Base-by-base conservation (phyloP, 2,113 vertebrate genomes). In the Lethenteron camtschaticum region DNA sequence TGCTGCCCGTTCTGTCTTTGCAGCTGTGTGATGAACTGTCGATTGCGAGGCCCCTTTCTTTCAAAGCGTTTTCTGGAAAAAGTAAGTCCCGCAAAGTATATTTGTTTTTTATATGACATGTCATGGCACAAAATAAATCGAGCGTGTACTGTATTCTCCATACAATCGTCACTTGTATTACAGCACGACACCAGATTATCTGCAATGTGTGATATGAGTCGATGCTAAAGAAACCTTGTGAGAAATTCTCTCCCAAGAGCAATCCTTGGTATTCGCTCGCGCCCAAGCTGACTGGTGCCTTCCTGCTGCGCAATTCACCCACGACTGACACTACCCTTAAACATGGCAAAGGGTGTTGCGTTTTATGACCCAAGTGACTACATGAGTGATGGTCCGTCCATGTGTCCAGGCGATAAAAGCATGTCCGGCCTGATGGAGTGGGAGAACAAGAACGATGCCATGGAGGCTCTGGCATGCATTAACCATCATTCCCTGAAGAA, bases 401-500 rank as follows among this genome's bases (percentile, higher is more conserved):
- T n/a, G 20, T 71, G 11, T 14, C 12, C 57, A 72, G 71, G 86
- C 75, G 90, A 90, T 72, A 95, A 95, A 82, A 96, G 89, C 59
- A 85, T 94, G 63, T 96, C 92, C 58, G 92, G 92, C 66, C 76
- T 96, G 6, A 76, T 96, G 77, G 92, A 96, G 75, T 96, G 94
- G 82, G 85, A 95, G 77, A 87, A 85, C 70, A 96, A 95, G 82
- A 95, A 88, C 2, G 86, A 94, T 73, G 92, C 92, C 9, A 88
- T 96, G 70, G 90, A 96, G 82, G 89, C 88, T 69, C 85, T 96
- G 12, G 95, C 92, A 41, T 87, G 92, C 55, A 86, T 96, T 73
- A 96, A 96, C 81, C 90, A 96, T 79, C 90, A 90, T 80, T 90
- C 95, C 84, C 94, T 96, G 77, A 83, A 89, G 83, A 91, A 95